Percentiles rank a stretch among this genome's conserved stretches.
phyloP scores from a whole-genome alignment of 2,113 vertebrate genomes.

The Alligator mississippiensis region DNA sequence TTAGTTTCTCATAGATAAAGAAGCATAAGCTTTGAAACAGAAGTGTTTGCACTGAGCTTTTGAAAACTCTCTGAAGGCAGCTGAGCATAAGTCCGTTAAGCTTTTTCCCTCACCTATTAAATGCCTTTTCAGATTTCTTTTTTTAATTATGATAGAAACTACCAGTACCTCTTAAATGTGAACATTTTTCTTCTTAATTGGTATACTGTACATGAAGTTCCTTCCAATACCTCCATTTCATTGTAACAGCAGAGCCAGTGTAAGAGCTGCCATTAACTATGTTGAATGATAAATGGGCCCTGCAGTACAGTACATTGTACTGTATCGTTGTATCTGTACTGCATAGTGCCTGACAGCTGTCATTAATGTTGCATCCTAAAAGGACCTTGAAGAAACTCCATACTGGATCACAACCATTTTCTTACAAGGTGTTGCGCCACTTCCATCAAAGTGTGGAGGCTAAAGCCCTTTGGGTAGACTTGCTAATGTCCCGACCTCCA shows the following conservation, averaged over 20 bases:
- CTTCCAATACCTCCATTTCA: not conserved
- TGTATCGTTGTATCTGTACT: not conserved
- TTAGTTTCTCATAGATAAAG: slow-evolving; percentile 54
- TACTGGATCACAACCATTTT: rapidly evolving
- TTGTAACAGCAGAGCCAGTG: not conserved
- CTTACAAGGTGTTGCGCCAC: not conserved
- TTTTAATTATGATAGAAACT: slow-evolving; percentile 9
- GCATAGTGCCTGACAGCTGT: not conserved
- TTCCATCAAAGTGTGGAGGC: too few species aligned
- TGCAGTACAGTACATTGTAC: not conserved
- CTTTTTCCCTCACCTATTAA: slow-evolving; percentile 53
- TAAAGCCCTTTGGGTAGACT: not conserved
- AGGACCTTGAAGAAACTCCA: not conserved
- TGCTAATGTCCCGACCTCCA: too few species aligned
- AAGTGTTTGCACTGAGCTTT: slow-evolving; percentile 55
- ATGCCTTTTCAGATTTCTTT: slow-evolving; percentile 23
- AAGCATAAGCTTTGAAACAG: slow-evolving; percentile 53
- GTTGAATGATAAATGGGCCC: not conserved
- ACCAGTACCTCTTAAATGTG: not conserved
- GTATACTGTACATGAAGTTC: not conserved
- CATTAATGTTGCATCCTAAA: rapidly evolving
- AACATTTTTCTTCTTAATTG: not conserved
- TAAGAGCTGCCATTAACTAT: not conserved
- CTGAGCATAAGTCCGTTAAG: slow-evolving; percentile 48
- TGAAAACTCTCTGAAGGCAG: slow-evolving; percentile 58